Evolutionary conservation across 23 tunicate genomes (phyloP), one percentile per base, ranked within the genome.

Genomic region (Botrylloides violaceus): DNA sequence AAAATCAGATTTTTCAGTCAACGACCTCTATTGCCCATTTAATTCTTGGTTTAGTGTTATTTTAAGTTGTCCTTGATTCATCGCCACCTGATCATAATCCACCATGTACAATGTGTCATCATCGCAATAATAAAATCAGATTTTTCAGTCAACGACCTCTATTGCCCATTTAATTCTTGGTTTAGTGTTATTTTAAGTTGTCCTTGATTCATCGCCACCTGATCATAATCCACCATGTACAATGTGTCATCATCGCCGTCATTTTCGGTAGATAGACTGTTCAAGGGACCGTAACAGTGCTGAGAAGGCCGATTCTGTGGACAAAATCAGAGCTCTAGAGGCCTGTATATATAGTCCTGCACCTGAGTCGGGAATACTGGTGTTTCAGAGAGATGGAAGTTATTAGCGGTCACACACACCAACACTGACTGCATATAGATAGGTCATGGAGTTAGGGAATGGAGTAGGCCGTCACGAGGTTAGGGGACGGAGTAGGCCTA

Each of bases 161-260:
- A 64, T 7, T 32, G 3, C 30, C 21, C 71, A 19, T 27, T 70
- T 32, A 38, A 33, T 7, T 49, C 59, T 20, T 64, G 22, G 61
- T 49, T 70, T 34, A 43, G 18, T 0, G 59, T 61, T 18, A 73
- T 57, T 25, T 20, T 7, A 24, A 75, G 24, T 70, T 30, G 32
- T 2, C 32, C 75, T 23, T 87, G 85, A 33, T 80, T 60, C 4
- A 71, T 71, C 9, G 49, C 61, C 21, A 87, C 64, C 15, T 87
- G 84, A 63, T 87, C 95, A 35, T 87, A 87, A 65, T 87, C 86
- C 3, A 87, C 83, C 95, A 87, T 87, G 61, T 87, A 66, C 49
- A 87, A 66, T 47, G 79, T 71, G 53, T 82, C 66, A 6, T 77
- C 91, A n/a, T 76, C 81, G 30, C 43, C 75, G 58, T 73, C 49